These are phyloP conservation scores for Pantala flavescens DNA, from an alignment of 1,140 invertebrate genomes.

Conservation along the genomic window DNA sequence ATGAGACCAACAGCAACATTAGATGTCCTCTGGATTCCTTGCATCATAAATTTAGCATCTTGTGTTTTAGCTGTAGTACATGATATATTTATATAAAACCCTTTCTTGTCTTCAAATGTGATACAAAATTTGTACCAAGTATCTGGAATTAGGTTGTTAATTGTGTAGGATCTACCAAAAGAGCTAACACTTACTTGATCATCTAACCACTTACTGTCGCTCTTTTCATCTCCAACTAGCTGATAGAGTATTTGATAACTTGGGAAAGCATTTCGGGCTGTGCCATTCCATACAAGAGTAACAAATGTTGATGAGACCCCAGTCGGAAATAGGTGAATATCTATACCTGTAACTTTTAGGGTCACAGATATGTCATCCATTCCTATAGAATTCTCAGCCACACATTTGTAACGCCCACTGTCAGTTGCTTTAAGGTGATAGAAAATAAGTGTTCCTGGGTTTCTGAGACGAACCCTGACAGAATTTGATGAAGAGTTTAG, in stretches of 20 bases:
- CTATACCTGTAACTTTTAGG: conserved; percentile 7
- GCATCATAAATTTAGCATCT: conserved; percentile 8
- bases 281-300: conserved; percentile 13
- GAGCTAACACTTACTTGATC: conserved; percentile 4
- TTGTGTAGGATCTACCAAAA: conserved; percentile 11
- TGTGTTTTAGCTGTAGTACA: conserved; percentile 10
- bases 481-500: conserved; percentile 8
- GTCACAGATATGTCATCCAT: neutral
- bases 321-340: conserved; percentile 11
- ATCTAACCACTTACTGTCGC: neutral
- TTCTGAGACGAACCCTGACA: neutral
- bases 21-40: conserved; percentile 4
- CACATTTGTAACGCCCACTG: neutral
- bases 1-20: neutral
- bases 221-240: neutral
- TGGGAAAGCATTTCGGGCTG: conserved; percentile 10
- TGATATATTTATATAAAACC: conserved; percentile 11
- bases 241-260: conserved; percentile 10
- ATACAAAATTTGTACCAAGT: conserved; percentile 10
- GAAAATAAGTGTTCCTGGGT: conserved; percentile 11
- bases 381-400: conserved; percentile 2
- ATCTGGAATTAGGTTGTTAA: neutral
- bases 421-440: conserved; percentile 14
- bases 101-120: conserved; percentile 15
- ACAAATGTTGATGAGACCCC: conserved; percentile 12